Evolutionary conservation across 2,797 vertebrate genomes (phyloP), one percentile per base, ranked within the genome.

Genomic region (Acipenser ruthenus): DNA sequence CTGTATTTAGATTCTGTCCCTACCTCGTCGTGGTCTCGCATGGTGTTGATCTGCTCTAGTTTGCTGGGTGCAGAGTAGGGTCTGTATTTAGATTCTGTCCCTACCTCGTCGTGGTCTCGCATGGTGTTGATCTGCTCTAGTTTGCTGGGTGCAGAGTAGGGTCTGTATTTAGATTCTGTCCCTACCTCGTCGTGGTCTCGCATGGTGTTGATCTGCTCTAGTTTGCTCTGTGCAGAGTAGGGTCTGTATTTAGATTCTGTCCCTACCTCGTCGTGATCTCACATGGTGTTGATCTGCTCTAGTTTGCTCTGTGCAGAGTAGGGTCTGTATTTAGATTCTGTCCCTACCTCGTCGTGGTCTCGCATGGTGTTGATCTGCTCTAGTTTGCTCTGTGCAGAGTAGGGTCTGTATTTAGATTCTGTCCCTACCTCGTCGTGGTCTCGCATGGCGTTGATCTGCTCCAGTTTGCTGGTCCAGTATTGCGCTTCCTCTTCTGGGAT

Each of bases 401-500:
- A 37, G 23, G 1, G 23, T 37, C 23, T 37, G 4, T 37, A 37
- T 37, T 37, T 37, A 37, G 23, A 37, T 37, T 37, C 23, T 37
- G 23, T 2, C 23, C 73, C 69, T 82, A 98, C 97, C 93, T 95
- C 93, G 69, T 90, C 91, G 4, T 91, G 87, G 64, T 93, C 87
- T 73, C 77, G 82, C 82, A 96, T 84, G 11, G 89, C 86, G 80
- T 97, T 98, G 77, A 98, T 92, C 77, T 87, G 89, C 62, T 95
- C 94, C 72, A 98, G 82, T 80, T 95, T 97, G 68, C 88, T 88
- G 7, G 95, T 94, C 96, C 95, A 99, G 72, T 97, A 97, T 78
- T 89, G 90, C 6, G 96, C 96, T 78, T 99, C 96, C 48, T 99
- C 96, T 74, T 98, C 96, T 65, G 96, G 97, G 72, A 99, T 99